Evolutionary conservation across 2,888 invertebrate species (phyloP).

Genomic region (Tetheella fluctuosa): DNA sequence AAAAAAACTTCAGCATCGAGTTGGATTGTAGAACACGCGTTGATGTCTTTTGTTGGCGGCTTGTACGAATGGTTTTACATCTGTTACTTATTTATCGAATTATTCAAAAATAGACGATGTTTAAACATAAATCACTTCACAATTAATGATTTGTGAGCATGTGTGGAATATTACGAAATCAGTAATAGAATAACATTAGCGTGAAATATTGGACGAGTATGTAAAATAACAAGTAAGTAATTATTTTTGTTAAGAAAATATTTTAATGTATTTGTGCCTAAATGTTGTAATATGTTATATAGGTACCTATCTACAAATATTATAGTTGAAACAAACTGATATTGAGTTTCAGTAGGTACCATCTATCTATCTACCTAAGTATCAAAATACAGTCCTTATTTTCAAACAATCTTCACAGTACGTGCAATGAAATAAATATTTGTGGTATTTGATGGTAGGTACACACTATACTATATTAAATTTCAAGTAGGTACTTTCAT

Average conservation of each 20-base stretch:
- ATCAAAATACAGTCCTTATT: no score
- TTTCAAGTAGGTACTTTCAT: no score
- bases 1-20: not conserved
- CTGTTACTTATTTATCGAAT: not conserved
- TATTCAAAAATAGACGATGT: not conserved
- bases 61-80: not conserved
- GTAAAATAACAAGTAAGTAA: not conserved
- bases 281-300: no score
- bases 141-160: not conserved
- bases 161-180: constrained; percentile 3
- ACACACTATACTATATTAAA: no score
- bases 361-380: no score
- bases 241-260: not conserved
- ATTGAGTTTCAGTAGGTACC: no score
- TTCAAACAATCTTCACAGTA: no score
- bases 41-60: constrained; percentile 46
- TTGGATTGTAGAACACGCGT: constrained; percentile 34
- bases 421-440: no score
- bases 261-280: not conserved
- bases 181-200: not conserved
- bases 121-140: not conserved
- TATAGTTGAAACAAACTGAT: no score
- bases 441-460: no score
- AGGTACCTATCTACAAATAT: no score
- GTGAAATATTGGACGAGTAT: constrained; percentile 3